Evolutionary conservation across 2,113 vertebrate species (phyloP).

Genomic region (Grammomys surdaster): DNA sequence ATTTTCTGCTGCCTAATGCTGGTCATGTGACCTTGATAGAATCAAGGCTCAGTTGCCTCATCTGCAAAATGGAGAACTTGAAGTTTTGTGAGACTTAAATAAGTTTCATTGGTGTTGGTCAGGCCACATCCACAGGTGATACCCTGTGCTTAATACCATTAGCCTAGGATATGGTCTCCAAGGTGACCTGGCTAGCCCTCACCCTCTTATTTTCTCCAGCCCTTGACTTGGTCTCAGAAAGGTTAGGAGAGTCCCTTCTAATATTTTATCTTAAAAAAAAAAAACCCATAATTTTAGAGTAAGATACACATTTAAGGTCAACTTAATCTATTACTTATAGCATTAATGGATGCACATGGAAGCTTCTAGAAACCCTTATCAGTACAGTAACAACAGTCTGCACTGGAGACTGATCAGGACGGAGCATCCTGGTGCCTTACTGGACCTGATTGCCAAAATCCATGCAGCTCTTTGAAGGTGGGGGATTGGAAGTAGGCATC

Average conservation of each 20-base stretch:
- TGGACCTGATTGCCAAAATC: background rate
- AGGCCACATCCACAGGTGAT: too few species aligned
- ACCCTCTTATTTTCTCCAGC: background rate
- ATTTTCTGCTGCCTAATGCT: background rate
- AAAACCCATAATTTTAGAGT: background rate
- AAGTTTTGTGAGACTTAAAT: background rate
- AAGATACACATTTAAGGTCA: background rate
- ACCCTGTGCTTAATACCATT: rapidly evolving
- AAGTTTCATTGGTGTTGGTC: background rate
- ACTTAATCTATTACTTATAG: too few species aligned
- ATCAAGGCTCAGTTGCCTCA: background rate
- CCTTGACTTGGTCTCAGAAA: background rate
- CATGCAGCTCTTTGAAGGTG: background rate
- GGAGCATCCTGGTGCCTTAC: background rate
- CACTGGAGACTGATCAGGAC: background rate
- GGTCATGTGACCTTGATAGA: background rate
- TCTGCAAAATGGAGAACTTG: background rate
- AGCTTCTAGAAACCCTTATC: background rate
- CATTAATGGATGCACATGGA: background rate
- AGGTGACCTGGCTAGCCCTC: too few species aligned
- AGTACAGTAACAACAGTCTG: background rate
- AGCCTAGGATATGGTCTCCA: background rate
- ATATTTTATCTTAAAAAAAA: background rate
- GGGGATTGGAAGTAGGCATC: too few species aligned
- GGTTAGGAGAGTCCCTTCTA: background rate